Evolutionary conservation across 2,888 invertebrate genomes (phyloP).

Genomic region (Strigamia maritima): DNA sequence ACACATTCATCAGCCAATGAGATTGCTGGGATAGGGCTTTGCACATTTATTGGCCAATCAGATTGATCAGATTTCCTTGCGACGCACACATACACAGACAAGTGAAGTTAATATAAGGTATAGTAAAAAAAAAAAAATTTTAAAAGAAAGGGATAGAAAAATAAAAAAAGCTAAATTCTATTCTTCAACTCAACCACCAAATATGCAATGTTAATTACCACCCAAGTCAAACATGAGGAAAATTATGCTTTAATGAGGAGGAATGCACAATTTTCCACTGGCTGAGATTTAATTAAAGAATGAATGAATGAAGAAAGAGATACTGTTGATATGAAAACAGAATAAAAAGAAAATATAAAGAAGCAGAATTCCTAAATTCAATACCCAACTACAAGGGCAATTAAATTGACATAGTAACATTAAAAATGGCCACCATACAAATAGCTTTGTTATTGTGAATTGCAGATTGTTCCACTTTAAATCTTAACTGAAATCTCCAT

Average conservation of each 20-base stretch:
- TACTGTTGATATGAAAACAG: neutral
- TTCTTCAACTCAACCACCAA: neutral
- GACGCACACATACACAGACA: too few relatives aligned
- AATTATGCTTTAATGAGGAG: neutral
- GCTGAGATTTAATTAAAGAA: neutral
- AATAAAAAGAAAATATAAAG: neutral
- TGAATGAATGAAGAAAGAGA: neutral
- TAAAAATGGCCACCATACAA: too few relatives aligned
- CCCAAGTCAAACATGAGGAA: neutral
- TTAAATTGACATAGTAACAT: neutral
- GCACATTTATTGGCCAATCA: too few relatives aligned
- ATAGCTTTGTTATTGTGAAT: too few relatives aligned
- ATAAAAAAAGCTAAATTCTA: neutral
- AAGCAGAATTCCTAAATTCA: neutral
- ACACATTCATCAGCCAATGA: too few relatives aligned
- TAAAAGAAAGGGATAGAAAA: neutral
- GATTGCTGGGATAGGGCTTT: too few relatives aligned
- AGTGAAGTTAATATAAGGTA: too few relatives aligned
- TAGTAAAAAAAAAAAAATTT: neutral
- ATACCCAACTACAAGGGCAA: neutral
- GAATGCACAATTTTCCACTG: slow-evolving; percentile 19
- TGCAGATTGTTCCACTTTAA: neutral
- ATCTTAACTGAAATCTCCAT: neutral
- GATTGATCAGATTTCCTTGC: too few relatives aligned
- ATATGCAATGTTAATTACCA: neutral